A percentile compares a stretch with the other conserved stretches of the same genome.
Conservation (phyloP, 2,797 vertebrate species). For the Cuculus canorus region DNA sequence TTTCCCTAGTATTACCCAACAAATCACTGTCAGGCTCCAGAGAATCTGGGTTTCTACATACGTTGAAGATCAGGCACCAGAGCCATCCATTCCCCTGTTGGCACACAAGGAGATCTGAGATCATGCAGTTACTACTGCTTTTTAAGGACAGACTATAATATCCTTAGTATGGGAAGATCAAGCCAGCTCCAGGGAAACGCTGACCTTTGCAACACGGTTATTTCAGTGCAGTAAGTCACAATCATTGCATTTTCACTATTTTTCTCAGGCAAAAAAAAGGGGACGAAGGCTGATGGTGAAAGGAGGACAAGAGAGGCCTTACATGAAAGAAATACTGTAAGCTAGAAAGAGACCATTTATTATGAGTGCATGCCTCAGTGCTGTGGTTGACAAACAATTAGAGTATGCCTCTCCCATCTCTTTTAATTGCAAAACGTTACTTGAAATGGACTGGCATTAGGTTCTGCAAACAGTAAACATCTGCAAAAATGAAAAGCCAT, state of each 20-base stretch:
- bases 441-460: background rate
- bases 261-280: background rate
- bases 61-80: background rate
- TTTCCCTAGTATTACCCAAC: background rate
- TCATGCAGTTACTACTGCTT: background rate
- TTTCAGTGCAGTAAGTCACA: background rate
- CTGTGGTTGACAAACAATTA: background rate
- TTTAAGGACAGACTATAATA: background rate
- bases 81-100: background rate
- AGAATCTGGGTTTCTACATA: background rate
- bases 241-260: background rate
- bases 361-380: background rate
- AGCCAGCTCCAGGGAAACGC: background rate
- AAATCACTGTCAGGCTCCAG: background rate
- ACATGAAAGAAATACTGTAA: background rate
- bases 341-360: background rate
- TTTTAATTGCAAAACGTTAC: accelerated
- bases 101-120: background rate
- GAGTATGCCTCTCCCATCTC: background rate
- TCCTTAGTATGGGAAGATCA: background rate
- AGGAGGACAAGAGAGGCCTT: background rate
- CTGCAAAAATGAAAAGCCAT: background rate
- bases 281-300: background rate
- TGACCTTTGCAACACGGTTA: background rate
- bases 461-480: background rate